Base-by-base conservation (phyloP, 30 jellyfish, hydroid and myxozoan genomes). In the Turritopsis rubra region DNA sequence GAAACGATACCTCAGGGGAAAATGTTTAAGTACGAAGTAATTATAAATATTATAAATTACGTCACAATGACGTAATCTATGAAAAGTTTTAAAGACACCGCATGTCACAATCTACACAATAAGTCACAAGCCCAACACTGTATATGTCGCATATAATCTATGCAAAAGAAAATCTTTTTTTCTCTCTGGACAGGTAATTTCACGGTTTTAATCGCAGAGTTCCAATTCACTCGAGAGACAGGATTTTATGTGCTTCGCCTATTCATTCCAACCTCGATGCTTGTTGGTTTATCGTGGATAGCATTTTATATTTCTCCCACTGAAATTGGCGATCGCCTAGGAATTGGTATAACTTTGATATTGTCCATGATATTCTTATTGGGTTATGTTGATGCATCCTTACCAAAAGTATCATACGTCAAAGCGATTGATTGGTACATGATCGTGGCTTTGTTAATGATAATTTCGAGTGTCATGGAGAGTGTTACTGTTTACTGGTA, bases 351-450 rank as follows among this genome's bases (percentile, higher is more conserved):
- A 54, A 83, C 90, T 13, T 21, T 75, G 21, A 75, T 83, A 21
- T 79, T 83, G 21, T 41, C 90, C 52, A 72, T 83, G 88, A 75
- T 83, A 17, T 72, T 83, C 60, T 54, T 83, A 26, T n/a, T 83
- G 77, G 88, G 87, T n/a, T 83, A 75, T 52, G 79, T 83, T 28
- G 72, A 83, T 52, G 75, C 66, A 16, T 75, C 88, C 16, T 52
- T 83, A 20, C 90, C 90, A 27, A 83, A 83, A 52, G 90, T 83
- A n/a, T 71, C 88, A 19, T 83, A 83, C 90, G 53, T 72, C 84
- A 83, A 83, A 72, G 83, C 90, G 18, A 54, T 83, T 22, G 90
- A 83, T 54, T 75, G 90, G 88, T 83, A 83, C 52, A 18, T 83
- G 88, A 60, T 83, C 21, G 79, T 31, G 19, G 81, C 88, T 1